Conservation (phyloP, 2,113 vertebrate species). For the Hydrolagus affinis region DNA sequence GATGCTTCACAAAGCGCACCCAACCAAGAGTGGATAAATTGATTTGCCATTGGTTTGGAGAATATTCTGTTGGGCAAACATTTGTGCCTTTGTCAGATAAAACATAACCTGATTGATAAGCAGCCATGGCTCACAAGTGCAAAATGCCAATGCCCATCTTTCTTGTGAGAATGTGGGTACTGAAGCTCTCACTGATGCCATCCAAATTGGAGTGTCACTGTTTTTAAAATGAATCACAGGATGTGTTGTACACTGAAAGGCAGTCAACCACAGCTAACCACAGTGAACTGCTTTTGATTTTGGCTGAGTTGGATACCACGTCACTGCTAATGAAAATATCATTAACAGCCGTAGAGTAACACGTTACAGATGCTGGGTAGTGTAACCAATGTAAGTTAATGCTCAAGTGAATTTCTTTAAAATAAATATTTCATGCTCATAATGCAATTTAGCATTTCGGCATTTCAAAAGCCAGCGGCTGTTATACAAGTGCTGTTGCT, state of each 20-base stretch:
- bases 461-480: background rate
- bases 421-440: background rate
- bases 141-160: background rate
- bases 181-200: background rate
- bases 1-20: background rate
- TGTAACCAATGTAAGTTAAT: background rate
- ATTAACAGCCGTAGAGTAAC: background rate
- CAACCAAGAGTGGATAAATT: background rate
- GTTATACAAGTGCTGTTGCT: slow-evolving; percentile 1
- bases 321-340: background rate
- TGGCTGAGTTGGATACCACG: no score
- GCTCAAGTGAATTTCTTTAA: background rate
- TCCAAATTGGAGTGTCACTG: no score
- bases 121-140: background rate
- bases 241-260: background rate
- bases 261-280: background rate
- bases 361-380: background rate
- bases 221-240: background rate
- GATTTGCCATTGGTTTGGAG: background rate
- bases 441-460: background rate
- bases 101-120: background rate
- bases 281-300: background rate
- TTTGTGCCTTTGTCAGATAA: background rate
- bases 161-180: background rate
- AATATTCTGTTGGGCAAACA: background rate